These are phyloP conservation scores for Axea sp. DNA, from an alignment of 2,888 invertebrate genomes.

Conservation along the genomic window DNA sequence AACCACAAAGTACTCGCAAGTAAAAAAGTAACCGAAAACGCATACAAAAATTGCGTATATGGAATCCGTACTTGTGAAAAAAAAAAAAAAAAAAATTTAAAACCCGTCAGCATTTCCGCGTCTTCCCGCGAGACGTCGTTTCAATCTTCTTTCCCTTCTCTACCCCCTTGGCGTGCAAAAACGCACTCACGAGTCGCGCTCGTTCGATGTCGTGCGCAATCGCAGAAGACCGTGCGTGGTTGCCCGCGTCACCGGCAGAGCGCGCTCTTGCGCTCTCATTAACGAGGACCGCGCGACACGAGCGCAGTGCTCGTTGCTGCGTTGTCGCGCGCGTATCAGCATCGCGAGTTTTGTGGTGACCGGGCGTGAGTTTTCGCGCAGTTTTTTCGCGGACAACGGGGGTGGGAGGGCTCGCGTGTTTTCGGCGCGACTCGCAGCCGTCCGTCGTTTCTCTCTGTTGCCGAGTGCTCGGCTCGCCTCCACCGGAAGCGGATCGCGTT, in stretches of 20 bases:
- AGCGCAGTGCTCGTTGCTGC: conserved; percentile 18
- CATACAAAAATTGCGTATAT: no score
- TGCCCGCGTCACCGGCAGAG: conserved; percentile 6
- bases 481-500: conserved; percentile 26
- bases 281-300: not conserved
- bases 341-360: not conserved
- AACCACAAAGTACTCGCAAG: no score
- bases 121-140: not conserved
- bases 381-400: conserved; percentile 3
- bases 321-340: not conserved
- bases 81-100: no score
- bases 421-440: conserved; percentile 17
- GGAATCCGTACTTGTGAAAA: no score
- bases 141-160: not conserved
- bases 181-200: not conserved
- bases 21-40: no score
- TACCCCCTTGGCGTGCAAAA: not conserved
- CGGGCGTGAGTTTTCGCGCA: conserved; percentile 12
- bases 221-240: conserved; percentile 1
- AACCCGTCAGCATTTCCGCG: not conserved
- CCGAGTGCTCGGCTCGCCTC: conserved; percentile 24
- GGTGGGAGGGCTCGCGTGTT: conserved; percentile 18
- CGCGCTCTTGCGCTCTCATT: conserved; percentile 7
- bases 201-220: conserved; percentile 21
- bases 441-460: conserved; percentile 16